A percentile compares a stretch with the other conserved stretches of the same genome.
Evolutionary conservation across 2,888 invertebrate species (phyloP).

Genomic region (Nysson spinosus): DNA sequence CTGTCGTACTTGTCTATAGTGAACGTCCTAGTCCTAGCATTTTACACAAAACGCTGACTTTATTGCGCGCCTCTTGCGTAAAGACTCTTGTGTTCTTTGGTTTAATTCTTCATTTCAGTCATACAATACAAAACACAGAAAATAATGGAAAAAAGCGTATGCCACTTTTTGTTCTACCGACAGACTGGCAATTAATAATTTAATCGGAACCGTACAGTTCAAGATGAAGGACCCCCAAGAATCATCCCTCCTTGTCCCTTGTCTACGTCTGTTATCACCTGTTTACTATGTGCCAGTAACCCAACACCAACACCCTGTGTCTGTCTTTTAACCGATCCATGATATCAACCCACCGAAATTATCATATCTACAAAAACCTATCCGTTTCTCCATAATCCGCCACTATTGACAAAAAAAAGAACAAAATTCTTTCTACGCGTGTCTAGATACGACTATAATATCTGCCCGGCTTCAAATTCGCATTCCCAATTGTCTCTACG

Average conservation of each 20-base stretch:
- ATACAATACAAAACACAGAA: constrained; percentile 34
- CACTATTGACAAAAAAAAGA: constrained; percentile 19
- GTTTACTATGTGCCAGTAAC: constrained; percentile 69
- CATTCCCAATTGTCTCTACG: constrained; percentile 7
- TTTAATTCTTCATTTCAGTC: constrained; percentile 55
- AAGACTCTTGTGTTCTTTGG: constrained; percentile 58
- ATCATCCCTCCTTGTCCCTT: constrained; percentile 72
- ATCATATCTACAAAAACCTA: constrained; percentile 20
- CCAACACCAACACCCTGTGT: constrained; percentile 64
- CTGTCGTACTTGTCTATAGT: constrained; percentile 72
- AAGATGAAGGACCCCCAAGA: constrained; percentile 42
- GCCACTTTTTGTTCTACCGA: constrained; percentile 49
- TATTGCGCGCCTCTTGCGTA: constrained; percentile 60
- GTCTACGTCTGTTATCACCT: constrained; percentile 77
- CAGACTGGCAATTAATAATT: constrained; percentile 46
- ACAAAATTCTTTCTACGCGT: constrained; percentile 20
- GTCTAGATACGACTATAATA: constrained; percentile 1
- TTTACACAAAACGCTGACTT: constrained; percentile 60
- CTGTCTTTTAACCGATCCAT: constrained; percentile 65
- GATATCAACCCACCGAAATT: constrained; percentile 57
- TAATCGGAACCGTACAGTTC: constrained; percentile 44
- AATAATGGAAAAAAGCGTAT: constrained; percentile 19
- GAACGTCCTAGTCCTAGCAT: constrained; percentile 73
- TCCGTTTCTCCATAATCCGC: constrained; percentile 22
- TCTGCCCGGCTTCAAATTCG: not conserved